Base-by-base conservation (phyloP, 2,888 invertebrate species). In the Lasioglossum malachurum region DNA sequence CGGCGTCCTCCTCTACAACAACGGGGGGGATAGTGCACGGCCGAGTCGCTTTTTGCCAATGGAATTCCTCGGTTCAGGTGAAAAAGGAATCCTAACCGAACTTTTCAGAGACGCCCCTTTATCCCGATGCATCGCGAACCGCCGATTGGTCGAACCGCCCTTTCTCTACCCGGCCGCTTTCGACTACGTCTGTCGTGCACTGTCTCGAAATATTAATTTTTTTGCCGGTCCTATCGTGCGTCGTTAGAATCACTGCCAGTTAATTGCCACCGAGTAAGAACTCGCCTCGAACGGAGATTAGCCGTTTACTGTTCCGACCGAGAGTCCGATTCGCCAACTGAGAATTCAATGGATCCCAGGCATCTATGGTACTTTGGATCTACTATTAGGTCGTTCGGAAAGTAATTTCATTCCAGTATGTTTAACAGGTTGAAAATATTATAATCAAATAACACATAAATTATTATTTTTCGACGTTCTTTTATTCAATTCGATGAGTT, bases 11-110 rank as follows among this genome's bases (percentile, higher is more conserved):
- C 35, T 49, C 78, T 23, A 14, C 53, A n/a, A 53, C 53, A 53
- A 23, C 23, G 74, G 71, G 46, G 73, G 44, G 67, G 23, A 67
- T 67, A 74, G 87, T 27, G 82, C 82, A 73, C 76, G 27, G 44
- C 64, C 53, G 44, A 10, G 67, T 19, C 31, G 19, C 19, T 86
- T 80, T 81, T 86, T 87, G 76, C 82, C 49, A 73, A 57, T 49
- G 75, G 35, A 60, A 86, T 87, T 86, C 80, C 86, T 78, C 74
- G 74, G 53, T 74, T 64, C 86, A 77, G 74, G 86, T 80, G 86
- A 86, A 86, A 85, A 86, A 86, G 86, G 86, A 85, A 86, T 86
- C 60, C 86, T 31, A 72, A 85, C 86, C 49, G 86, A 85, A 85
- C 75, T 85, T 85, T 84, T 79, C 75, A 75, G 64, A 60, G 69